Conservation (phyloP, 2,888 invertebrate genomes). For the Oscheius sp. region DNA sequence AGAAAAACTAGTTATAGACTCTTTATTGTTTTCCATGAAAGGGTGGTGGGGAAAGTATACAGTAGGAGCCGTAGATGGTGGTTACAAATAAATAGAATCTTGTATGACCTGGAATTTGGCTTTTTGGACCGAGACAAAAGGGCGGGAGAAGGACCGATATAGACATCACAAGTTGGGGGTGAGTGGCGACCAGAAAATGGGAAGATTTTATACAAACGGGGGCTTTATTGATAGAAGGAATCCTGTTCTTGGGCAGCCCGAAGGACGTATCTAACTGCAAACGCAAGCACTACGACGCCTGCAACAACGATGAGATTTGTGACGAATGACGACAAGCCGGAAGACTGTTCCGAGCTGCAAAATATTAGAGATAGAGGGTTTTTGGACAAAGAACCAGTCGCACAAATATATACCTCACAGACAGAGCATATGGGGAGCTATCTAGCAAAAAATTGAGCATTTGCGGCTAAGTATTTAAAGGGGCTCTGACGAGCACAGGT, state of each 20-base stretch:
- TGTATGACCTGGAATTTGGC: too few relatives aligned
- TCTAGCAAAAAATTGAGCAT: too few relatives aligned
- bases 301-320: slow-evolving; percentile 71
- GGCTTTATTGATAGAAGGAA: slow-evolving; percentile 34
- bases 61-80: too few relatives aligned
- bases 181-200: slow-evolving; percentile 1
- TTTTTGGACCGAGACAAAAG: too few relatives aligned
- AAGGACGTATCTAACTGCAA: slow-evolving; percentile 72
- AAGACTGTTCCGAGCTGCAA: slow-evolving; percentile 35
- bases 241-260: slow-evolving; percentile 57
- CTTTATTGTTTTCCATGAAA: too few relatives aligned
- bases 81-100: too few relatives aligned
- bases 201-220: slow-evolving; percentile 2
- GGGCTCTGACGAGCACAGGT: too few relatives aligned
- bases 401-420: neutral
- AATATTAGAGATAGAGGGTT: neutral
- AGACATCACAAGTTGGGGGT: slow-evolving; percentile 6
- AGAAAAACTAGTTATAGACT: too few relatives aligned
- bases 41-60: too few relatives aligned
- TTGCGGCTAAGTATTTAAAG: too few relatives aligned
- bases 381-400: neutral
- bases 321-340: slow-evolving; percentile 62
- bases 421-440: neutral
- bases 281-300: slow-evolving; percentile 71
- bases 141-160: slow-evolving; percentile 7